These are phyloP conservation scores for Liopterus haemorrhoidalis DNA, from an alignment of 2,888 invertebrate species.

Conservation along the genomic window DNA sequence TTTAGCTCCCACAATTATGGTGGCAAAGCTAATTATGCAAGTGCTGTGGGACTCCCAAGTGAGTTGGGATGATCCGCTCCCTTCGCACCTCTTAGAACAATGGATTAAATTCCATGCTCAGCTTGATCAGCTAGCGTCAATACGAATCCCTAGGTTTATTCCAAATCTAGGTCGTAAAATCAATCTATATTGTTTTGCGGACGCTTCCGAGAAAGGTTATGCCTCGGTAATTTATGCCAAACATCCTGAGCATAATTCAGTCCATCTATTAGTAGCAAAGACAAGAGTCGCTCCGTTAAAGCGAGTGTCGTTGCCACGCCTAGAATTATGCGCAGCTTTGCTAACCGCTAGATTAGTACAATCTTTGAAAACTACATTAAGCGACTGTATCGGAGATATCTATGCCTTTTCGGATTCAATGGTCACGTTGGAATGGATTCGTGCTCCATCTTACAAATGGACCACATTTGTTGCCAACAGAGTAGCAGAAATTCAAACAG, in stretches of 20 bases:
- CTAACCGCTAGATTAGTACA: too few species aligned
- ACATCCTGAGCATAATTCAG: background rate
- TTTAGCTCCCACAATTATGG: slow-evolving; percentile 19
- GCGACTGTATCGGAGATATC: too few species aligned
- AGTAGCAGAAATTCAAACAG: background rate
- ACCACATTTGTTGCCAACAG: background rate
- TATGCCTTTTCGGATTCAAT: slow-evolving; percentile 4
- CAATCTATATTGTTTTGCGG: slow-evolving; percentile 3
- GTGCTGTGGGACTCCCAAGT: background rate
- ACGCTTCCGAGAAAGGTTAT: background rate
- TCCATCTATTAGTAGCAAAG: slow-evolving; percentile 1
- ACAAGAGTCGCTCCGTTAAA: slow-evolving; percentile 9
- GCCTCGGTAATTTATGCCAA: background rate
- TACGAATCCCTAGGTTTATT: slow-evolving; percentile 1
- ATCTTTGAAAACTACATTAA: too few species aligned
- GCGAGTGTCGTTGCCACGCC: too few species aligned
- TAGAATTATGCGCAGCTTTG: too few species aligned
- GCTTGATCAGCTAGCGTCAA: background rate
- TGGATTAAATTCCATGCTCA: background rate
- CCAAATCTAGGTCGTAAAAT: slow-evolving; percentile 4
- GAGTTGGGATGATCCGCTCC: background rate
- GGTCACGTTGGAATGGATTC: slow-evolving; percentile 2
- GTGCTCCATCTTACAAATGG: background rate
- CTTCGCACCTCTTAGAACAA: background rate
- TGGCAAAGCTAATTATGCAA: slow-evolving; percentile 29